Conservation (phyloP, 2,113 vertebrate species). For the Trichomycterus rosablanca region DNA sequence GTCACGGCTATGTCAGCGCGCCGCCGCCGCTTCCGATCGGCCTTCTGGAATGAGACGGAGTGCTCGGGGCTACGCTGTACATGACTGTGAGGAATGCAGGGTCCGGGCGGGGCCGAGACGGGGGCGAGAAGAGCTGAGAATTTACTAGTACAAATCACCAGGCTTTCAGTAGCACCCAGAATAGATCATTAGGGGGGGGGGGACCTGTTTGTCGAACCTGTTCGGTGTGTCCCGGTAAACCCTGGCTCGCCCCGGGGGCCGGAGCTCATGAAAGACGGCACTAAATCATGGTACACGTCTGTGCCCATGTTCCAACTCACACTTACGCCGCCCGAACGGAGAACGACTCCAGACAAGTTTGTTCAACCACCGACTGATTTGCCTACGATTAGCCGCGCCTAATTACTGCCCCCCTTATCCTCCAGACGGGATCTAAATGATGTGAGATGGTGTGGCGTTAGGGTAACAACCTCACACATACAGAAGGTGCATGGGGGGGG, state of each 20-base stretch:
- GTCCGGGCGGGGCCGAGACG: conserved; percentile 47
- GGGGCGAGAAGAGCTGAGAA: conserved; percentile 32
- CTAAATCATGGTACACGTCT: conserved; percentile 27
- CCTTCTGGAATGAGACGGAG: conserved; percentile 68
- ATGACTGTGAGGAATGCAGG: conserved; percentile 74
- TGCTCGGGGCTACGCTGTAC: conserved; percentile 72
- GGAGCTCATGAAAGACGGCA: conserved; percentile 14
- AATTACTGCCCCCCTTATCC: too few relatives aligned
- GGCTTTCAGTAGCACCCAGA: conserved; percentile 19
- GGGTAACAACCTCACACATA: too few relatives aligned
- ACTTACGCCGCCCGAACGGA: too few relatives aligned
- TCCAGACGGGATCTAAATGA: too few relatives aligned
- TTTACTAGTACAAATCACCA: conserved; percentile 5
- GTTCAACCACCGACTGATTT: too few relatives aligned
- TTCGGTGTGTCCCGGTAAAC: conserved; percentile 37
- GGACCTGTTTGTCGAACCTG: conserved; percentile 24
- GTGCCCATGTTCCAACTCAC: conserved; percentile 28
- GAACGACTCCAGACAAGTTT: too few relatives aligned
- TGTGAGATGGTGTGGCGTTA: too few relatives aligned
- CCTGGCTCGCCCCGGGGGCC: conserved; percentile 38
- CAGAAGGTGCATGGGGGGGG: too few relatives aligned
- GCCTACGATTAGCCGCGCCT: too few relatives aligned
- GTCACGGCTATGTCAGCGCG: conserved; percentile 78
- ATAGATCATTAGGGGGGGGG: conserved; percentile 18
- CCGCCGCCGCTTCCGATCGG: conserved; percentile 77